These are phyloP conservation scores for Ovis aries DNA, from an alignment of 2,113 vertebrate species.

Conservation along the genomic window ARS-UI_Ramb_v3.0 NC_056061.1:15607001-15607500, in stretches of 20 bases:
- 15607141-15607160: neutral
- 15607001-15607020: neutral
- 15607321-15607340: neutral
- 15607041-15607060: neutral
- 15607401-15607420: neutral
- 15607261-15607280: neutral
- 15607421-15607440: neutral
- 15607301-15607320: neutral
- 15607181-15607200: neutral
- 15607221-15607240: neutral
- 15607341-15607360: neutral
- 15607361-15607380: neutral
- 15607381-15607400: neutral
- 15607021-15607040: neutral
- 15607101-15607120: neutral
- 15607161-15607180: neutral
- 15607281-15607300: neutral
- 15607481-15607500: neutral
- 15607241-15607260: neutral
- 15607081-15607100: neutral
- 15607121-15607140: neutral
- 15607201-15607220: neutral
- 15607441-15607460: neutral
- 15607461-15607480: neutral
- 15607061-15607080: neutral